These are phyloP conservation scores for Amiota communis DNA, from an alignment of 2,888 invertebrate genomes.

Conservation along the genomic window DNA sequence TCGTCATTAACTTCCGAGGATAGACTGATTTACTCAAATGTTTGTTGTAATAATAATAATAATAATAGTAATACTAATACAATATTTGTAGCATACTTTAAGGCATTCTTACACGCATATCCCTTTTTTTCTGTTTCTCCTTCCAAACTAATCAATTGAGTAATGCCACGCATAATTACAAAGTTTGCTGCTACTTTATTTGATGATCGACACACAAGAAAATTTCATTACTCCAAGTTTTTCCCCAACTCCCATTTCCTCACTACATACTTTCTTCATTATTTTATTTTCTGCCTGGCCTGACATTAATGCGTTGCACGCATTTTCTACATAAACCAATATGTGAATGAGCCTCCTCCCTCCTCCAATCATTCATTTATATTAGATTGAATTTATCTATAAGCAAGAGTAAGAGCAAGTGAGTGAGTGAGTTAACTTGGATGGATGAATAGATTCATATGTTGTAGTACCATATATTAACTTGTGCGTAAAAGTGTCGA, in stretches of 20 bases:
- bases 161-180: too few species aligned
- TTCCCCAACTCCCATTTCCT: too few species aligned
- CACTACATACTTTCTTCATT: not conserved
- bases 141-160: too few species aligned
- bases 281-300: conserved; percentile 2
- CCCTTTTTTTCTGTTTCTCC: too few species aligned
- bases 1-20: too few species aligned
- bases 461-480: not conserved
- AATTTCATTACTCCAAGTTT: conserved; percentile 28
- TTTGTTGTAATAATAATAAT: too few species aligned
- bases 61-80: too few species aligned
- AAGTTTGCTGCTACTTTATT: not conserved
- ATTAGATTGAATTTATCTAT: not conserved
- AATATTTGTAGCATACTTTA: too few species aligned
- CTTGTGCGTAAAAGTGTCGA: conserved; percentile 53
- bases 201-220: not conserved
- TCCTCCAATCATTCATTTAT: not conserved
- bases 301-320: conserved; percentile 46
- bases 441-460: too few species aligned
- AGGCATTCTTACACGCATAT: too few species aligned
- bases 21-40: too few species aligned
- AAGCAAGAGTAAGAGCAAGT: not conserved
- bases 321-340: conserved; percentile 43
- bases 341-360: not conserved
- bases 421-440: too few species aligned